Evolutionary conservation across 2,113 vertebrate genomes (phyloP).

Genomic region (Pavo muticus): DNA sequence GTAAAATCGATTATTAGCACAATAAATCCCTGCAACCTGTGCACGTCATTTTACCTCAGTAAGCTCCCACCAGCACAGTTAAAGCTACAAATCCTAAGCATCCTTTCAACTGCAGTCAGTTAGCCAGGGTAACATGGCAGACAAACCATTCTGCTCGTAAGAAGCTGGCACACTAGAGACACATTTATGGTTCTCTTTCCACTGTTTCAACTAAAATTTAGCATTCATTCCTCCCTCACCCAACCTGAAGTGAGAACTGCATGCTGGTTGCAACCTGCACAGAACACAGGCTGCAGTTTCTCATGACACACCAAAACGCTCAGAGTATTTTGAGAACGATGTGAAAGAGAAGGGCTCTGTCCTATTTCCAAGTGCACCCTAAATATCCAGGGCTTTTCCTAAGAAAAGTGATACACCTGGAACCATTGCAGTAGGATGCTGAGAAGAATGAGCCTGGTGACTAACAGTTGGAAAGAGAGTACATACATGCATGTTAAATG

Average conservation of each 20-base stretch:
- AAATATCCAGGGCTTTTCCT: not conserved
- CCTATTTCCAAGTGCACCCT: not conserved
- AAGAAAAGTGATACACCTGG: not conserved
- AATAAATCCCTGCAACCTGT: not conserved
- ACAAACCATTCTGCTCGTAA: not conserved
- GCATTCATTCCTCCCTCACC: not conserved
- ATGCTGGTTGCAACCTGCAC: not conserved
- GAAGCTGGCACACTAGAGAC: not conserved
- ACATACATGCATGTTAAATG: not conserved
- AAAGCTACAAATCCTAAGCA: not conserved
- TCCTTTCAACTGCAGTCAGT: not conserved
- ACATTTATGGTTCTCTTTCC: not conserved
- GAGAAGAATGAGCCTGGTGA: not conserved
- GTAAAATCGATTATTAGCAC: not conserved
- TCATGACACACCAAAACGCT: not conserved
- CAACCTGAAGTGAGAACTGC: not conserved
- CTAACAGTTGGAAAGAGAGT: not conserved
- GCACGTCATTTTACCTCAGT: not conserved
- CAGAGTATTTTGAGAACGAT: not conserved
- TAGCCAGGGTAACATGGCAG: not conserved
- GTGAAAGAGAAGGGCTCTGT: not conserved
- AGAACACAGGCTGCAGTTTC: not conserved
- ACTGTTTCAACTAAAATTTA: not conserved
- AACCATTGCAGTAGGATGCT: not conserved
- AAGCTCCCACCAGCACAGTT: accelerated